Evolutionary conservation across 2,797 vertebrate genomes (phyloP).

Genomic region (Pangasius macronema): DNA sequence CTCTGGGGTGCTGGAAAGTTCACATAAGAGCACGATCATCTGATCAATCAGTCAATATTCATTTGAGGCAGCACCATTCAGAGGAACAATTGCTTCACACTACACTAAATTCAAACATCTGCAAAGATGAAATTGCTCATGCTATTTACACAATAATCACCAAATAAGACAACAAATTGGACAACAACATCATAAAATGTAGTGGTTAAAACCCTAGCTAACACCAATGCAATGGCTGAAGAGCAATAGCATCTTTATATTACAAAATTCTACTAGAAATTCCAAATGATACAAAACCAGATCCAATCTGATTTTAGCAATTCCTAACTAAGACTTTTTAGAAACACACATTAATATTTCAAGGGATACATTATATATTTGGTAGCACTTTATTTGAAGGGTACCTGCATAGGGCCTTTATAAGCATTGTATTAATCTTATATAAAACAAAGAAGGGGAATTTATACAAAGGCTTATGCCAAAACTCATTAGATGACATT

Average conservation of each 20-base stretch:
- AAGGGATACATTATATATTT: background rate
- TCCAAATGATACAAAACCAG: background rate
- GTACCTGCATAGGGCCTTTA: background rate
- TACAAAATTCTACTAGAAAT: background rate
- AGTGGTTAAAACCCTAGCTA: constrained; percentile 4
- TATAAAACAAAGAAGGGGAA: background rate
- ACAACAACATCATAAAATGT: constrained; percentile 10
- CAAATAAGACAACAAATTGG: constrained; percentile 19
- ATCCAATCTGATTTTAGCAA: background rate
- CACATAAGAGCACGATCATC: constrained; percentile 42
- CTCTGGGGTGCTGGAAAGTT: constrained; percentile 57
- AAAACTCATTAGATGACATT: background rate
- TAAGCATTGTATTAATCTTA: background rate
- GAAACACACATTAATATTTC: background rate
- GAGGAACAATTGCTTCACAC: constrained; percentile 23
- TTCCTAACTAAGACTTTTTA: background rate
- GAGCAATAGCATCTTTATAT: background rate
- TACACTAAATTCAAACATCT: constrained; percentile 30
- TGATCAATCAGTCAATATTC: constrained; percentile 48
- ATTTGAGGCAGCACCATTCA: constrained; percentile 24
- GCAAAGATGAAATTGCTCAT: constrained; percentile 16
- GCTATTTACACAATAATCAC: constrained; percentile 23
- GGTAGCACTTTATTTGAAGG: background rate
- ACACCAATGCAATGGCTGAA: background rate
- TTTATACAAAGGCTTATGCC: background rate